Conservation (phyloP, 2,888 invertebrate species). For the Ceraclea dissimilis region DNA sequence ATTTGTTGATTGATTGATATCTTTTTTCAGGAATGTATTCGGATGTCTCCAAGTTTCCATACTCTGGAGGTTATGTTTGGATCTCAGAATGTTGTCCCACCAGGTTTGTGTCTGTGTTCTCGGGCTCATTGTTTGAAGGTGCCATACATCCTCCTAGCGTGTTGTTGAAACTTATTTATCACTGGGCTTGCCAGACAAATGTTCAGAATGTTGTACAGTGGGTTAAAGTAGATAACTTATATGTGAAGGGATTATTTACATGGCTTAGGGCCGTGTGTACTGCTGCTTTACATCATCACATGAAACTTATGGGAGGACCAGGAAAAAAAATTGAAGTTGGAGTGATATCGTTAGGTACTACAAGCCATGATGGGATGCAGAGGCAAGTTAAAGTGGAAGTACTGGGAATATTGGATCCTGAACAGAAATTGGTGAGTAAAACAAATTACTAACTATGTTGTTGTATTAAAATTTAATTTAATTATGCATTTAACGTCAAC, state of each 20-base stretch:
- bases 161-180: conserved; percentile 76
- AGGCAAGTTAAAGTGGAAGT: conserved; percentile 85
- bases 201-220: conserved; percentile 83
- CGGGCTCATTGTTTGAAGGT: conserved; percentile 80
- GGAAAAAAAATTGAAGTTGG: conserved; percentile 71
- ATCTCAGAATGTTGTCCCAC: conserved; percentile 82
- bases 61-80: conserved; percentile 88
- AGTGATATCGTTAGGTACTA: conserved; percentile 81
- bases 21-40: conserved; percentile 65
- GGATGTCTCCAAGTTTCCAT: conserved; percentile 76
- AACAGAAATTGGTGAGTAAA: conserved; percentile 54
- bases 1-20: too few relatives aligned
- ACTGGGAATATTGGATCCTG: conserved; percentile 70
- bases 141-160: conserved; percentile 78
- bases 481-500: too few relatives aligned
- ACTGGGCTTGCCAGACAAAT: conserved; percentile 88
- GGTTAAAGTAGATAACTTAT: conserved; percentile 72
- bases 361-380: conserved; percentile 67
- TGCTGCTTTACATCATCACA: conserved; percentile 70
- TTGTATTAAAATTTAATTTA: too few relatives aligned
- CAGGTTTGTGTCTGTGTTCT: conserved; percentile 79
- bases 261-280: conserved; percentile 72
- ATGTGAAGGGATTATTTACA: conserved; percentile 55
- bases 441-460: too few relatives aligned
- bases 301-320: conserved; percentile 63